These are phyloP conservation scores for Ricordea florida DNA, from an alignment of 92 coral and sea anemone genomes.

Conservation along the genomic window DNA sequence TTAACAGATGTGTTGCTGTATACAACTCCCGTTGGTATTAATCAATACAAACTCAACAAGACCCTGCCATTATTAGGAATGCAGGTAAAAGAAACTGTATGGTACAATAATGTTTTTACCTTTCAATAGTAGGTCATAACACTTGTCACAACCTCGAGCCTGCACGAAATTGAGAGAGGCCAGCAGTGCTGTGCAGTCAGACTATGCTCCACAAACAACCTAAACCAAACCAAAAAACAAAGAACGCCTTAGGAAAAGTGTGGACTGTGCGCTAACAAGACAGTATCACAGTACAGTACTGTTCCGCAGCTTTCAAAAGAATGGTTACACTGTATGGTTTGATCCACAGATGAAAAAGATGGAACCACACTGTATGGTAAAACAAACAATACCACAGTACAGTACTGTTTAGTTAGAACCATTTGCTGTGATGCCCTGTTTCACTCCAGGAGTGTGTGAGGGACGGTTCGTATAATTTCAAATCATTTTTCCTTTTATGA, in stretches of 20 bases:
- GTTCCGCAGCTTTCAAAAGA: too few relatives aligned
- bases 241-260: neutral
- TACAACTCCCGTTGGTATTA: constrained; percentile 87
- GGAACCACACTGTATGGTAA: too few relatives aligned
- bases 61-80: constrained; percentile 83
- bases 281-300: too few relatives aligned
- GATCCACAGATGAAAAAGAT: too few relatives aligned
- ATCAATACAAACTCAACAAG: constrained; percentile 82
- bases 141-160: constrained; percentile 91
- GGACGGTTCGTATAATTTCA: too few relatives aligned
- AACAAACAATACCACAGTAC: too few relatives aligned
- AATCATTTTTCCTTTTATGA: neutral
- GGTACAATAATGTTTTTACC: constrained; percentile 30
- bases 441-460: too few relatives aligned
- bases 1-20: constrained; percentile 92
- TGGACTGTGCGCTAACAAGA: too few relatives aligned
- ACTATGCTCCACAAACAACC: constrained; percentile 97
- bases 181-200: constrained; percentile 91
- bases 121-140: constrained; percentile 80
- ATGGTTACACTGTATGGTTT: too few relatives aligned
- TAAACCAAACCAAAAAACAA: neutral
- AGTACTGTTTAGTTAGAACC: too few relatives aligned
- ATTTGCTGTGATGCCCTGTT: too few relatives aligned
- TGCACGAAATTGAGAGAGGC: constrained; percentile 80
- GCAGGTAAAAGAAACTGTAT: too few relatives aligned